These are phyloP conservation scores for Stenodema calcarata DNA, from an alignment of 2,888 invertebrate genomes.

Conservation along the genomic window DNA sequence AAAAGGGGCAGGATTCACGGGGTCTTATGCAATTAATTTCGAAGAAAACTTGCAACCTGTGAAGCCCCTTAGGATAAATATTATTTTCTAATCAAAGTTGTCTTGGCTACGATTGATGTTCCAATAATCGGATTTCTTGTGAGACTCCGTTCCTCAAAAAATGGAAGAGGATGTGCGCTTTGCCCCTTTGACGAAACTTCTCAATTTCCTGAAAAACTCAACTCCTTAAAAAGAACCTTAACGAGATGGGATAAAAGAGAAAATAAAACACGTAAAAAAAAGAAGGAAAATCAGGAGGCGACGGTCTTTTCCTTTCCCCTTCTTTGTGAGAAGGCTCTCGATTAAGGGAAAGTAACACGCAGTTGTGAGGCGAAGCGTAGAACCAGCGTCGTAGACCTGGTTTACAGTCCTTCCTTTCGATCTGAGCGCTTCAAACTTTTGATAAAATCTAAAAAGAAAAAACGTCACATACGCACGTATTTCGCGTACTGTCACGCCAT, in stretches of 20 bases:
- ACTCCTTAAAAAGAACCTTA: slow-evolving; percentile 19
- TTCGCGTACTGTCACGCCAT: too few relatives aligned
- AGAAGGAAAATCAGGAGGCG: slow-evolving; percentile 3
- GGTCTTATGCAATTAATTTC: neutral
- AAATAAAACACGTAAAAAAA: slow-evolving; percentile 20
- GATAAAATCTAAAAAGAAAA: neutral
- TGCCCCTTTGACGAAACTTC: slow-evolving; percentile 13
- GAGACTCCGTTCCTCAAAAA: neutral
- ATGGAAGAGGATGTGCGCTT: slow-evolving; percentile 15
- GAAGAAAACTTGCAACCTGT: neutral
- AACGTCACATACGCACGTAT: too few relatives aligned
- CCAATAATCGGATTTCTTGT: neutral
- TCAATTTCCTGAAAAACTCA: slow-evolving; percentile 32
- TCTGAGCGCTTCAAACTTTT: neutral
- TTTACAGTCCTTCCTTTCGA: neutral
- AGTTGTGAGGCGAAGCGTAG: slow-evolving; percentile 12
- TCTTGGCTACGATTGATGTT: neutral
- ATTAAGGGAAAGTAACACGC: slow-evolving; percentile 18
- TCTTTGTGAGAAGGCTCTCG: neutral
- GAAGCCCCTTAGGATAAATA: neutral
- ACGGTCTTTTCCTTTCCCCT: slow-evolving; percentile 22
- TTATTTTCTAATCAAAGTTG: neutral
- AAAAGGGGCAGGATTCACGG: too few relatives aligned
- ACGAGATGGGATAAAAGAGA: slow-evolving; percentile 20
- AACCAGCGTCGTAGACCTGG: neutral